These are phyloP conservation scores for Eulemur coronatus DNA, from an alignment of 2,797 vertebrate species.

Conservation along the genomic window DNA sequence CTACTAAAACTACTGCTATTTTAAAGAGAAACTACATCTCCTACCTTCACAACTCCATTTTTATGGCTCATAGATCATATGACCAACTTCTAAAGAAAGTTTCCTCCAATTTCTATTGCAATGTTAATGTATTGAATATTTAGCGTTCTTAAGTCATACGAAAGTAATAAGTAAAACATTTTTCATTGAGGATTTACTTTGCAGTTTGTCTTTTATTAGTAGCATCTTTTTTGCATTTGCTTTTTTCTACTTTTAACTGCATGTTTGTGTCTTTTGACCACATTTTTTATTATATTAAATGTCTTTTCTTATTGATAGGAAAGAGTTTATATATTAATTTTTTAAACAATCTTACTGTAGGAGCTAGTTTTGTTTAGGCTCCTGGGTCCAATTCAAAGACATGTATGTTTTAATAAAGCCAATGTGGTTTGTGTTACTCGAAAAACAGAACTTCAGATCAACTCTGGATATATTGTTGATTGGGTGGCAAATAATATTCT, in stretches of 20 bases:
- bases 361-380: background rate
- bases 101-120: background rate
- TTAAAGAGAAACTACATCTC: background rate
- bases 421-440: background rate
- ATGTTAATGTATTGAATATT: background rate
- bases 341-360: background rate
- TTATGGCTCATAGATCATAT: background rate
- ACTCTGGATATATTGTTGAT: background rate
- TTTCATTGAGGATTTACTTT: background rate
- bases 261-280: background rate
- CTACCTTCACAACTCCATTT: background rate
- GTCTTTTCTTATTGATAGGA: background rate
- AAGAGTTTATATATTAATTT: background rate
- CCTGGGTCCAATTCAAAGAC: background rate
- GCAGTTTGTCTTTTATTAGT: background rate
- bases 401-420: background rate
- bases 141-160: background rate
- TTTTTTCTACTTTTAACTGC: background rate
- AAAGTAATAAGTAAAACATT: background rate
- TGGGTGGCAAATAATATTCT: background rate
- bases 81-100: background rate
- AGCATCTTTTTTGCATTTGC: background rate
- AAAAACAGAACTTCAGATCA: background rate
- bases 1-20: background rate
- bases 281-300: background rate